A percentile compares a stretch with the other conserved stretches of the same genome.
Conservation (phyloP, 2,113 vertebrate species). For the Rutilus rutilus region DNA sequence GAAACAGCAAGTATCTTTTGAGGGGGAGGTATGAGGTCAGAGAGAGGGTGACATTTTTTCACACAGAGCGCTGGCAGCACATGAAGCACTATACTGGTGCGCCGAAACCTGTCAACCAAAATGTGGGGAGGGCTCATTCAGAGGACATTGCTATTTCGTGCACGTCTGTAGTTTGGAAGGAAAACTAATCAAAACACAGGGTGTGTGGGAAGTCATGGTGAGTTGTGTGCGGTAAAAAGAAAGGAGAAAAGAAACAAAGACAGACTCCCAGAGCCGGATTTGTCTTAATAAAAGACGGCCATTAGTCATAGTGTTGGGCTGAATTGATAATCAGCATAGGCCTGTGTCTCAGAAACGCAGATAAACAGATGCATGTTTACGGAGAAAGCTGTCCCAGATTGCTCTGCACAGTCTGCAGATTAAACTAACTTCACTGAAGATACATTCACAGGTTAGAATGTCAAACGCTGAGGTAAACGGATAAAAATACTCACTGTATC, state of each 20-base stretch:
- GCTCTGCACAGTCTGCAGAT: too few relatives aligned
- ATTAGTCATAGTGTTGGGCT: conserved; percentile 42
- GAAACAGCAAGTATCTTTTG: conserved; percentile 68
- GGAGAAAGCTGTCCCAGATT: conserved; percentile 31
- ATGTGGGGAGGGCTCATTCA: conserved; percentile 51
- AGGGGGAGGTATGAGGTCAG: conserved; percentile 39
- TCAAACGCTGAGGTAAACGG: neutral
- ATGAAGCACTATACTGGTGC: conserved; percentile 38
- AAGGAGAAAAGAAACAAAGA: neutral
- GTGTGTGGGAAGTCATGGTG: conserved; percentile 11
- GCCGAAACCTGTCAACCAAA: conserved; percentile 39
- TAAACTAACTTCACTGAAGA: conserved; percentile 6
- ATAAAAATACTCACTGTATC: conserved; percentile 78
- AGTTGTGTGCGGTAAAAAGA: conserved; percentile 22
- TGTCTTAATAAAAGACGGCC: conserved; percentile 26
- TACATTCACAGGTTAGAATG: neutral
- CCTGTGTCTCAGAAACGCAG: conserved; percentile 3
- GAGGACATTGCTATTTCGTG: conserved; percentile 55
- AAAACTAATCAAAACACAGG: conserved; percentile 33
- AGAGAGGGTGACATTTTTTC: conserved; percentile 54
- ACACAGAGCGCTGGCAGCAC: conserved; percentile 47
- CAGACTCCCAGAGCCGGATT: conserved; percentile 1
- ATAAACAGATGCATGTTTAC: conserved; percentile 32
- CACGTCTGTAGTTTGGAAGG: conserved; percentile 64
- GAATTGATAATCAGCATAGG: conserved; percentile 8